Base-by-base conservation (phyloP, 2,888 invertebrate genomes). In the Hirudinaria manillensis region DNA sequence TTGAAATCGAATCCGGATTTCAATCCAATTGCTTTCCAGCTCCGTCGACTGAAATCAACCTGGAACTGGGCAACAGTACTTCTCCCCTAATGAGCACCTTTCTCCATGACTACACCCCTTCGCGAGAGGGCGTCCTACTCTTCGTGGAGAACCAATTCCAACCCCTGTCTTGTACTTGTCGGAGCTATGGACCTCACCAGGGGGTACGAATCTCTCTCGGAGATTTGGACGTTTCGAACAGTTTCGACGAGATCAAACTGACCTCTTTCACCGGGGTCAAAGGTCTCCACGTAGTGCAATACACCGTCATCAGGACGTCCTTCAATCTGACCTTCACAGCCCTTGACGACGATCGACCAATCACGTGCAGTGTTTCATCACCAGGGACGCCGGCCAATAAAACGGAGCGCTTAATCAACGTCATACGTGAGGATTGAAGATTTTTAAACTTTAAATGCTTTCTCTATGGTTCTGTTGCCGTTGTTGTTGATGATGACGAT, bases 321-420 rank as follows among this genome's bases (percentile, higher is more conserved):
- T 32, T 68, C 36, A 68, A 68, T 34, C 36, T 68, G 32, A 68
- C 68, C n/a, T 68, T 68, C 32, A 29, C 68, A 24, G n/a, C 36
- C n/a, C 32, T 36, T 32, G 32, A 68, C 68, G 68, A 68, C 36
- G 36, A 32, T 36, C 68, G 36, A 36, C 32, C 36, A 36, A 68
- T 68, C 68, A 32, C 34, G 29, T 68, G 68, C 36, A 29, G 29
- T n/a, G 68, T 34, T 34, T 29, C 68, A 6, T n/a, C 32, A 32
- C n/a, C n/a, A 32, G 68, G 36, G n/a, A n/a, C 32, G 32, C 68
- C 36, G 32, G 36, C 68, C 36, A 68, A 68, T 34, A 32, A 34
- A 32, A 68, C 68, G 3, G 32, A 68, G 32, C 32, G 68, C n/a
- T 34, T 68, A n/a, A 32, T 68, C 68, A 68, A 68, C 36, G 68